Percentiles rank a stretch among this genome's conserved stretches.
Evolutionary conservation across 2,113 vertebrate genomes (phyloP).

Genomic region (Manacus vitellinus): DNA sequence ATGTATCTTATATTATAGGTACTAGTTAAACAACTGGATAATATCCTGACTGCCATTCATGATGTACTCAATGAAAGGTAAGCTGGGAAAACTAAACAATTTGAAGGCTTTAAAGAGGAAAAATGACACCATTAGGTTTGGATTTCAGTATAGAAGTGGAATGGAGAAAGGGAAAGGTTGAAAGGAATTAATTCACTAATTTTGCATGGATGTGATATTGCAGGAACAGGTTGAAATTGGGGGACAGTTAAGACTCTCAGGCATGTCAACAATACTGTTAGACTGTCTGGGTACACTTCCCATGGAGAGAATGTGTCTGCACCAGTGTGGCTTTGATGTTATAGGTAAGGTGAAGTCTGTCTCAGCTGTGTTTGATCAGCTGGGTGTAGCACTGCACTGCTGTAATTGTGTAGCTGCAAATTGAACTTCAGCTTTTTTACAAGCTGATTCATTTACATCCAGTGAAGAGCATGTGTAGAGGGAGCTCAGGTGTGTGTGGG

Average conservation of each 20-base stretch:
- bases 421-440: background rate
- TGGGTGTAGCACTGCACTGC: background rate
- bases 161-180: background rate
- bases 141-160: background rate
- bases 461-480: background rate
- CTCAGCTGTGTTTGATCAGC: background rate
- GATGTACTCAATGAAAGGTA: slow-evolving; percentile 98
- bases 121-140: background rate
- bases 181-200: background rate
- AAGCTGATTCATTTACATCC: background rate
- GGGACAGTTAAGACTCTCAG: background rate
- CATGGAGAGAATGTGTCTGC: background rate
- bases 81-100: background rate
- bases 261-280: fast-evolving
- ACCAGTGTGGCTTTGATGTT: background rate
- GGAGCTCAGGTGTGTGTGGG: background rate
- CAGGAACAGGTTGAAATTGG: background rate
- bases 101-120: background rate
- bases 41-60: slow-evolving; percentile 92
- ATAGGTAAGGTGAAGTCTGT: background rate
- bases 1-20: slow-evolving; percentile 75
- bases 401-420: background rate
- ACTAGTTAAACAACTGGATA: slow-evolving; percentile 97
- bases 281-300: background rate
- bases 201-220: background rate